A percentile compares a stretch with the other conserved stretches of the same genome.
Conservation (phyloP, 2,113 vertebrate species). For the Ophiodon elongatus region DNA sequence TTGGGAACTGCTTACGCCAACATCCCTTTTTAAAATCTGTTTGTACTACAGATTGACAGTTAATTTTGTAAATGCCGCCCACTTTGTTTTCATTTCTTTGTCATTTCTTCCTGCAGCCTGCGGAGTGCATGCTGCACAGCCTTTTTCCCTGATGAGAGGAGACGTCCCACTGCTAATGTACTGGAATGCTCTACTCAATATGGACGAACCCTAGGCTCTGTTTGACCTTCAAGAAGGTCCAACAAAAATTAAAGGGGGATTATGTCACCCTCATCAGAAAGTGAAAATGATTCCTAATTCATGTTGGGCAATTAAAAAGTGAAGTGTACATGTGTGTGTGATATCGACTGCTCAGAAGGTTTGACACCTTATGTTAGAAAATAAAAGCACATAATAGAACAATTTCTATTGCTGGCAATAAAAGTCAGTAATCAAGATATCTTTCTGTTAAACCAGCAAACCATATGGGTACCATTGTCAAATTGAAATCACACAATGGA, state of each 20-base stretch:
- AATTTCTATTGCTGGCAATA: not conserved
- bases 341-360: not conserved
- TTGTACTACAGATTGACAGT: slow-evolving; percentile 35
- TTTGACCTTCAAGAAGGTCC: slow-evolving; percentile 16
- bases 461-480: not conserved
- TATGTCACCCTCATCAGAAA: not conserved
- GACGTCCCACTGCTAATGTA: slow-evolving; percentile 43
- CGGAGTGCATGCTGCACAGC: slow-evolving; percentile 7
- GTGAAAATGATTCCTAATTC: not conserved
- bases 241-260: slow-evolving; percentile 6
- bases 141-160: slow-evolving; percentile 48
- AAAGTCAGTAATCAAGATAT: slow-evolving; percentile 15
- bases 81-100: slow-evolving; percentile 52
- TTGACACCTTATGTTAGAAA: slow-evolving; percentile 1
- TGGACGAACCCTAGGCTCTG: slow-evolving; percentile 20
- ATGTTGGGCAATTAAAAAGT: not conserved
- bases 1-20: not conserved
- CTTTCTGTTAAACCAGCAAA: not conserved
- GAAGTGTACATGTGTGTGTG: not conserved
- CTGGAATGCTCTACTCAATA: slow-evolving; percentile 44
- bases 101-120: slow-evolving; percentile 28
- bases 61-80: slow-evolving; percentile 51
- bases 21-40: not conserved
- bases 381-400: not conserved
- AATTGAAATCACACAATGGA: not conserved